Evolutionary conservation across 2,797 vertebrate genomes (phyloP).

Genomic region (Hemibagrus guttatus): DNA sequence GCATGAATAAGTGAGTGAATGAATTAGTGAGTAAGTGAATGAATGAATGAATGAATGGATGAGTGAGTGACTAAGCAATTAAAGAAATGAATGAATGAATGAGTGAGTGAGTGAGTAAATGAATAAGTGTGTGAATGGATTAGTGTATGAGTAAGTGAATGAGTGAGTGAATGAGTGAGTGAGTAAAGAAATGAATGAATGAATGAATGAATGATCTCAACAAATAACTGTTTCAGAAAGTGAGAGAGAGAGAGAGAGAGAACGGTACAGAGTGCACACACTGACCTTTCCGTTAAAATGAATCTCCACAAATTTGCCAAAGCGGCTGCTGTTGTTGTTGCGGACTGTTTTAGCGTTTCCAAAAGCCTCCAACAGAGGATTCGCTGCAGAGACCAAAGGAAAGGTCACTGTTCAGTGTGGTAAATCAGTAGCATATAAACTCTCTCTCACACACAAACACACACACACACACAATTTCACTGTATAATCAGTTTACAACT

Average conservation of each 20-base stretch:
- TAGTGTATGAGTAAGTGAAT: too few relatives aligned
- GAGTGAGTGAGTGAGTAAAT: too few relatives aligned
- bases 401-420: background rate
- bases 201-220: background rate
- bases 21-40: too few relatives aligned
- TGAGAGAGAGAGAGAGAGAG: background rate
- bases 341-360: slow-evolving; percentile 90
- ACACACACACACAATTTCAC: background rate
- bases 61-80: too few relatives aligned
- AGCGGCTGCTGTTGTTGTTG: slow-evolving; percentile 91
- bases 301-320: slow-evolving; percentile 92
- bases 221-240: background rate
- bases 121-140: too few relatives aligned
- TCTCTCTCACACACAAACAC: background rate
- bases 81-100: too few relatives aligned
- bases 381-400: slow-evolving; percentile 71
- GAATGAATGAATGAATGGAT: too few relatives aligned
- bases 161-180: too few relatives aligned
- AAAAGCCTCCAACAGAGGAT: slow-evolving; percentile 87
- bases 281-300: slow-evolving; percentile 78
- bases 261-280: background rate
- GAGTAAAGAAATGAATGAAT: background rate
- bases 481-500: background rate
- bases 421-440: background rate
- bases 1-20: too few relatives aligned